A percentile compares a stretch with the other conserved stretches of the same genome.
These are phyloP conservation scores for Melanotaenia nigrans DNA, from an alignment of 2,797 vertebrate genomes.

Conservation along the genomic window DNA sequence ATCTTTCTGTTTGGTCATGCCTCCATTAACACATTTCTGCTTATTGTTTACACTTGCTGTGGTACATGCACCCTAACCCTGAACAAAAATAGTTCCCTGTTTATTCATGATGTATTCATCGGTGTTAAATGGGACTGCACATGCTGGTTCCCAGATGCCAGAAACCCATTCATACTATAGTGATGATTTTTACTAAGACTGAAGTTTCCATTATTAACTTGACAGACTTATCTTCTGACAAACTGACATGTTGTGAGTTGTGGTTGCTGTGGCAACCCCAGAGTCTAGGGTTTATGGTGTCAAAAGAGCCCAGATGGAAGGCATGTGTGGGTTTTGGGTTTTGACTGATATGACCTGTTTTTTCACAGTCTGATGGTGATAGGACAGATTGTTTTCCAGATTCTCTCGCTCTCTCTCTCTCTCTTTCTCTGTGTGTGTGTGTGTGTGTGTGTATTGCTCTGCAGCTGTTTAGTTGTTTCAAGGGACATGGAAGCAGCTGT, in stretches of 20 bases:
- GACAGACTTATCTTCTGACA: background rate
- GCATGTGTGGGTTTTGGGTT: slow-evolving; percentile 37
- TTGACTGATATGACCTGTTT: slow-evolving; percentile 22
- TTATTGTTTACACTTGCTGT: too few species aligned
- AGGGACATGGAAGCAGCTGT: slow-evolving; percentile 58
- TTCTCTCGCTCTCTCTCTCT: background rate
- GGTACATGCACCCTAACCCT: too few species aligned
- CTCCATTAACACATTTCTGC: too few species aligned
- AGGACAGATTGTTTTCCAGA: slow-evolving; percentile 36
- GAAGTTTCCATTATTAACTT: background rate
- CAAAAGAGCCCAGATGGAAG: slow-evolving; percentile 24
- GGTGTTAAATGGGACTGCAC: background rate
- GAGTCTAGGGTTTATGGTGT: slow-evolving; percentile 17
- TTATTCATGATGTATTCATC: background rate
- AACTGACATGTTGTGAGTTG: slow-evolving; percentile 15
- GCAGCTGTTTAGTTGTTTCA: slow-evolving; percentile 57
- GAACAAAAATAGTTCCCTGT: background rate
- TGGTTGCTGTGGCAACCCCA: slow-evolving; percentile 2
- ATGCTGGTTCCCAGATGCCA: background rate
- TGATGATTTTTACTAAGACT: background rate
- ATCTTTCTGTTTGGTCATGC: background rate
- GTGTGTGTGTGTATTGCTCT: slow-evolving; percentile 14
- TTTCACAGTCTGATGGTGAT: slow-evolving; percentile 39
- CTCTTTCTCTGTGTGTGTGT: background rate
- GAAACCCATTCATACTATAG: background rate